These are phyloP conservation scores for Aspiorhynchus laticeps DNA, from an alignment of 2,113 vertebrate genomes.

Conservation along the genomic window DNA sequence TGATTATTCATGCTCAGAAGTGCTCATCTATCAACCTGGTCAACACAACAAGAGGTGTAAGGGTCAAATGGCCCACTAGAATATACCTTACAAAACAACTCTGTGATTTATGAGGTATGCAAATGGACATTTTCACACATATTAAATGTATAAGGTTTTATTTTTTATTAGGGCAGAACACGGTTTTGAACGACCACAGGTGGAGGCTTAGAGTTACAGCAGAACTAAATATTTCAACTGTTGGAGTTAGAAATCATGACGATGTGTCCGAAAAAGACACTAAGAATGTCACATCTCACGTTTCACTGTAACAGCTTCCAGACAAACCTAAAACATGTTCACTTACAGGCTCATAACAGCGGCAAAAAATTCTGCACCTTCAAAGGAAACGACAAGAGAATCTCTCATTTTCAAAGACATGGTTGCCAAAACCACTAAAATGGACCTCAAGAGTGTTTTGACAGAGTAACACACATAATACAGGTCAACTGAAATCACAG, in stretches of 20 bases:
- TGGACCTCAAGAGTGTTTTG: background rate
- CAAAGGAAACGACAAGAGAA: background rate
- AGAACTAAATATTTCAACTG: background rate
- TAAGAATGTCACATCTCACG: background rate
- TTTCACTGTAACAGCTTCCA: constrained; percentile 13
- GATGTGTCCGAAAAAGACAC: background rate
- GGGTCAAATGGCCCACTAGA: background rate
- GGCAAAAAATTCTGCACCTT: background rate
- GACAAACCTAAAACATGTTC: background rate
- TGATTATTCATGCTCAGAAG: background rate
- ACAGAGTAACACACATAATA: background rate
- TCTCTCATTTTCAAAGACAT: background rate
- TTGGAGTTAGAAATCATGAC: background rate
- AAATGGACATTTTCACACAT: background rate
- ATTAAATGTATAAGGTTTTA: background rate
- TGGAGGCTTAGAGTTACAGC: constrained; percentile 13
- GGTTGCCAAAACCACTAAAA: background rate
- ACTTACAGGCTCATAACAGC: background rate
- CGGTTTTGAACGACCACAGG: background rate
- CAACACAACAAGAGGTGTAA: background rate
- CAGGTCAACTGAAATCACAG: background rate
- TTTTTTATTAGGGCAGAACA: background rate
- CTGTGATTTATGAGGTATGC: constrained; percentile 11
- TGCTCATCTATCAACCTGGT: background rate
- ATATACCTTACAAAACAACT: background rate